Conservation (phyloP, 2,113 vertebrate species). For the Ursus arctos region DNA sequence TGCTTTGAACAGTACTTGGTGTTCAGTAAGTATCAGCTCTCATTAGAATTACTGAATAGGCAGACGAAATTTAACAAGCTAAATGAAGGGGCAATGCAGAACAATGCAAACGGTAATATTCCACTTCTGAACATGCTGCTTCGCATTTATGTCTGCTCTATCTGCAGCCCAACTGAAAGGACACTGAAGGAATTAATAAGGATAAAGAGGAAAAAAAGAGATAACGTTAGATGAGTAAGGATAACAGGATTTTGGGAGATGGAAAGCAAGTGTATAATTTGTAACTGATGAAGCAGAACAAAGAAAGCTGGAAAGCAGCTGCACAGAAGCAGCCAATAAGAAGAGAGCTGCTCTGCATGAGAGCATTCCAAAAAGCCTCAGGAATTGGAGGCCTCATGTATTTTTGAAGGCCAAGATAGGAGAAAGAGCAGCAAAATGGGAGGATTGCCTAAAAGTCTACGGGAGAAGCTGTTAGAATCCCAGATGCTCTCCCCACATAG, state of each 20-base stretch:
- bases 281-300: neutral
- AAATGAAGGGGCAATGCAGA: neutral
- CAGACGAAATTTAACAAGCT: neutral
- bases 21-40: neutral
- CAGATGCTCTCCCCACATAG: neutral
- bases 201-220: neutral
- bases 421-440: neutral
- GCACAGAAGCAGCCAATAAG: neutral
- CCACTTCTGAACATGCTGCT: neutral
- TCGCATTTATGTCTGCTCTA: neutral
- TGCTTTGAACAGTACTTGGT: neutral
- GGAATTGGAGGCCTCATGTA: neutral
- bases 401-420: neutral
- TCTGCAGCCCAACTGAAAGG: neutral
- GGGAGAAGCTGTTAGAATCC: neutral
- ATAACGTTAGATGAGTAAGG: neutral
- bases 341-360: neutral
- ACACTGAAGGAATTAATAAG: neutral
- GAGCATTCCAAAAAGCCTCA: neutral
- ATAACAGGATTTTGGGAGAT: neutral
- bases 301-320: neutral
- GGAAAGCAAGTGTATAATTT: neutral
- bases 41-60: neutral
- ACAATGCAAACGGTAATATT: neutral
- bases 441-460: neutral